Percentiles rank a stretch among this genome's conserved stretches.
These are phyloP conservation scores for Pimephales promelas DNA, from an alignment of 2,113 vertebrate species.

Conservation along the genomic window DNA sequence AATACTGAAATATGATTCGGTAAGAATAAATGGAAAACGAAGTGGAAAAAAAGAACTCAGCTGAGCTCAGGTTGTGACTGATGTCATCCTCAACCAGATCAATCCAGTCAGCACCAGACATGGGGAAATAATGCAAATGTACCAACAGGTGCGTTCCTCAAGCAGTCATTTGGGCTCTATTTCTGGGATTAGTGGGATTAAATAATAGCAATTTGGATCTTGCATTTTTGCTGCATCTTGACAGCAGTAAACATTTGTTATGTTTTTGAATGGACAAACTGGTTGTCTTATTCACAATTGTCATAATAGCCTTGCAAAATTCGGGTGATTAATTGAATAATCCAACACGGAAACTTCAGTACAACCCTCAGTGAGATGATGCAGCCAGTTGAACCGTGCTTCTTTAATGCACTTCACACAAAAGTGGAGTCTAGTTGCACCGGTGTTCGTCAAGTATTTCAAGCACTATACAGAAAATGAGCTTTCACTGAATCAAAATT, in stretches of 20 bases:
- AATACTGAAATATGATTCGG: neutral
- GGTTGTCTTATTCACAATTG: neutral
- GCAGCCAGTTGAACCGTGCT: neutral
- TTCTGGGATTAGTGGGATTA: neutral
- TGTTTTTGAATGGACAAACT: neutral
- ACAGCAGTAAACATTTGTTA: slow-evolving; percentile 1
- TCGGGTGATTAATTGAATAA: neutral
- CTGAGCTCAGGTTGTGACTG: neutral
- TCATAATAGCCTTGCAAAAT: neutral
- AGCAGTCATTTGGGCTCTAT: neutral
- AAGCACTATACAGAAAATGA: neutral
- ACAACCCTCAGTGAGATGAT: neutral
- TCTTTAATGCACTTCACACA: slow-evolving; percentile 10
- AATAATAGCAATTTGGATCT: neutral
- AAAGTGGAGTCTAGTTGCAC: neutral
- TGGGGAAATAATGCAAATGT: slow-evolving; percentile 1
- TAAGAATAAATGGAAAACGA: neutral
- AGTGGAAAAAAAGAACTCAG: neutral
- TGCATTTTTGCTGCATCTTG: neutral
- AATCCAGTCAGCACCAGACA: slow-evolving; percentile 7
- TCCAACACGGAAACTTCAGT: neutral
- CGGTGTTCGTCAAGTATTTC: slow-evolving; percentile 35
- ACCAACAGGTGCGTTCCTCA: slow-evolving; percentile 23
- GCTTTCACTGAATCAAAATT: slow-evolving; percentile 26
- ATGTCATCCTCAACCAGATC: slow-evolving; percentile 9